Percentiles rank a stretch among this genome's conserved stretches.
phyloP scores from a whole-genome alignment of 2,113 vertebrate genomes.

The Mohoua ochrocephala region DNA sequence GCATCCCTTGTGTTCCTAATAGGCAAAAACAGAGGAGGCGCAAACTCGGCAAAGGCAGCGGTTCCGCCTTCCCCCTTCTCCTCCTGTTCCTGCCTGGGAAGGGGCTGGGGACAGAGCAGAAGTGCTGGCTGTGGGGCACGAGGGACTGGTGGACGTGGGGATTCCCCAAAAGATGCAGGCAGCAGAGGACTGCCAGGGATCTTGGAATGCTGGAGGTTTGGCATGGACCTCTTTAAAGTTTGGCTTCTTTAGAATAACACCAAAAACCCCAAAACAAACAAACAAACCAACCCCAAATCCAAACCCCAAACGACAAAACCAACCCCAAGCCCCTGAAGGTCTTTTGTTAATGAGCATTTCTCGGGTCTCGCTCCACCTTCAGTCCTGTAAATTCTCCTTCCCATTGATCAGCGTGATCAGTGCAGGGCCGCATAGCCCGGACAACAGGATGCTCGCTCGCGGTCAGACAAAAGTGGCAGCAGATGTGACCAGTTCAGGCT shows the following conservation, averaged over 20 bases:
- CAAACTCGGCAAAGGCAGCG: background rate
- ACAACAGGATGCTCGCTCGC: rapidly evolving
- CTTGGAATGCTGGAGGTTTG: background rate
- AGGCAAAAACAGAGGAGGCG: background rate
- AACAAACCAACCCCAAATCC: background rate
- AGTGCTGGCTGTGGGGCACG: background rate
- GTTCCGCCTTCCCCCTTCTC: rapidly evolving
- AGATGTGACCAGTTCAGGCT: background rate
- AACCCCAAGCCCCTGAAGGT: no score
- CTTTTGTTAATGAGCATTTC: background rate
- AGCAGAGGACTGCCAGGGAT: background rate
- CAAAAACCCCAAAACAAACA: background rate
- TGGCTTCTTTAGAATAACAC: background rate
- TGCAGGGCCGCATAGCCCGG: background rate
- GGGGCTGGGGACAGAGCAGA: background rate
- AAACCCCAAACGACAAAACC: background rate
- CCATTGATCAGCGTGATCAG: rapidly evolving
- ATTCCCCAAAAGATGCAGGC: background rate
- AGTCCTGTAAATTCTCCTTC: background rate
- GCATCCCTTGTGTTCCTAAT: background rate
- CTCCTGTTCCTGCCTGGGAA: background rate
- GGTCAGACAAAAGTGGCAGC: background rate
- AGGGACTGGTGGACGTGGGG: background rate
- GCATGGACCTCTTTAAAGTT: background rate
- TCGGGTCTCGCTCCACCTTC: background rate